Evolutionary conservation across 2,888 invertebrate species (phyloP), one percentile per base, ranked within the genome.

Genomic region (Eledone cirrhosa): DNA sequence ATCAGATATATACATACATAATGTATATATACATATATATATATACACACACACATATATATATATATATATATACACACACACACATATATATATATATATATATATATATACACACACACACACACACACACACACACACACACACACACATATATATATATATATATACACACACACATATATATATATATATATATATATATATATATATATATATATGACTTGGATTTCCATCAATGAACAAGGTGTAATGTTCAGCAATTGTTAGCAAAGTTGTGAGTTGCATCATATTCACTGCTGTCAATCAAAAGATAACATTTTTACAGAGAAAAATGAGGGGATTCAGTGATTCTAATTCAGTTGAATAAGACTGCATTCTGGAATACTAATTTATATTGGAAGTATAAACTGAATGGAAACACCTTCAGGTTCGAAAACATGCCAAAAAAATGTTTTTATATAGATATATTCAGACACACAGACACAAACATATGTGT

Each of bases 161-260:
- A 69, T 29, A 29, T 29, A 69, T n/a, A 69, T 29, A 69, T 29
- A 69, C 24, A 69, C 24, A 69, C 24, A 69, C 24, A 69, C 69
- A 69, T n/a, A 69, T 69, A 69, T 69, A 69, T 69, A 69, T n/a
- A 29, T n/a, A 69, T 27, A 69, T 29, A 69, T n/a, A 29, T 29
- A 69, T 69, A 69, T n/a, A 69, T 69, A 53, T 53, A 53, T 53
- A 53, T 53, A 53, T 53, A 53, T 53, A 53, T 19, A 53, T 53
- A 53, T 53, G n/a, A 14, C 13, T 27, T 16, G 13, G 14, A 29
- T 29, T n/a, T n/a, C n/a, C n/a, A n/a, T n/a, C n/a, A n/a, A n/a
- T n/a, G n/a, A n/a, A n/a, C n/a, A n/a, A n/a, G n/a, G n/a, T n/a
- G n/a, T n/a, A n/a, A n/a, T n/a, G 27, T 41, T 8, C 11, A 41